Conservation (phyloP, 2,113 vertebrate species). For the Motacilla alba region DNA sequence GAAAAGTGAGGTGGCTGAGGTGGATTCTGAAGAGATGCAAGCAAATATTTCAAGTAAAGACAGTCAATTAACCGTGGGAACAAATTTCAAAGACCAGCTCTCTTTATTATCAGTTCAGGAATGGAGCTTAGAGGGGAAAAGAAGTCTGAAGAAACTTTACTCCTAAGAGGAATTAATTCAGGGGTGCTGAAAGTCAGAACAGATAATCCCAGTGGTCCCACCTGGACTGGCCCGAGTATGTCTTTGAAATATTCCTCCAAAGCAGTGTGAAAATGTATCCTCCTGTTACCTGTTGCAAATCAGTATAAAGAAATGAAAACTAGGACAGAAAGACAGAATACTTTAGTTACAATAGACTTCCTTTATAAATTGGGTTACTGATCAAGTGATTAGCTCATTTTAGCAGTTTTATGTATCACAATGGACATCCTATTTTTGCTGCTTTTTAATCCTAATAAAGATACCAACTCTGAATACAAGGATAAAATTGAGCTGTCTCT, state of each 20-base stretch:
- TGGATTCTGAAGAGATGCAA: not conserved
- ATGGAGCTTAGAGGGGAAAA: not conserved
- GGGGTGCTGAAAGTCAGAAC: not conserved
- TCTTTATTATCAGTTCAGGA: not conserved
- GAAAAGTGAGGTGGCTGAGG: not conserved
- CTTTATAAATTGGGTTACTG: not conserved
- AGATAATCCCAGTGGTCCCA: not conserved
- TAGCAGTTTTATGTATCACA: not conserved
- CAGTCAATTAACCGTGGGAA: not conserved
- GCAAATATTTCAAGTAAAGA: not conserved
- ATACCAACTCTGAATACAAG: not conserved
- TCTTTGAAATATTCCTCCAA: not conserved
- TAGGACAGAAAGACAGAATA: not conserved
- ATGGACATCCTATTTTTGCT: not conserved
- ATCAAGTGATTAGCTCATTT: not conserved
- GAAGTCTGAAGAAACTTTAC: not conserved
- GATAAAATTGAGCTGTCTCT: not conserved
- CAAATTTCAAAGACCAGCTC: not conserved
- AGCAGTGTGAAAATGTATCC: not conserved
- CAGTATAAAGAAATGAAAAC: not conserved
- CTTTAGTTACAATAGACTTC: not conserved
- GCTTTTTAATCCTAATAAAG: not conserved
- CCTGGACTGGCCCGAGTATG: not conserved
- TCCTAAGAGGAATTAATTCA: not conserved
- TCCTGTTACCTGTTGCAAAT: not conserved